These are phyloP conservation scores for Deilephila porcellus DNA, from an alignment of 2,888 invertebrate genomes.

Conservation along the genomic window DNA sequence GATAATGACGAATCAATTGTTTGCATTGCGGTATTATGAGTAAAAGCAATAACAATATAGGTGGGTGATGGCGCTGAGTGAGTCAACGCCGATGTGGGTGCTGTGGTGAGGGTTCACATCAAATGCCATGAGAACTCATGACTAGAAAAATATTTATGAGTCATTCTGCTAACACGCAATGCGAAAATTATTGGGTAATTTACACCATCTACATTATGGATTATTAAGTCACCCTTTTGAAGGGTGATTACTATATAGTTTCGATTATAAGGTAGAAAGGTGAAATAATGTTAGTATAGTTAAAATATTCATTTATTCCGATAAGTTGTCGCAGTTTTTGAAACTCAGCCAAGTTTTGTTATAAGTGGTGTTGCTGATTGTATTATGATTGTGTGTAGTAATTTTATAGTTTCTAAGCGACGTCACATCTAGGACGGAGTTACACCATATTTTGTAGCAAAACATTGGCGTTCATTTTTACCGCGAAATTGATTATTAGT, in stretches of 20 bases:
- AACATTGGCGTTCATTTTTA: too few species aligned
- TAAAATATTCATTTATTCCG: too few species aligned
- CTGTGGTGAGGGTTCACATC: conserved; percentile 1
- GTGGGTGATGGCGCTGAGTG: neutral
- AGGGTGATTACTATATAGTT: too few species aligned
- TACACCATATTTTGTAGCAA: too few species aligned
- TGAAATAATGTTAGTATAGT: too few species aligned
- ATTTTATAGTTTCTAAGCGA: too few species aligned
- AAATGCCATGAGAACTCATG: neutral
- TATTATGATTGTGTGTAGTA: conserved; percentile 1
- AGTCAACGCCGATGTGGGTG: neutral
- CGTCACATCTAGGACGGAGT: too few species aligned
- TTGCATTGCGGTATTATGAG: conserved; percentile 2
- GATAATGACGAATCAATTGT: neutral
- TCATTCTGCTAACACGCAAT: neutral
- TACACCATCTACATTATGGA: neutral
- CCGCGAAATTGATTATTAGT: too few species aligned
- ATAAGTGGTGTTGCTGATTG: conserved; percentile 13
- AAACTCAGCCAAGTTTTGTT: conserved; percentile 4
- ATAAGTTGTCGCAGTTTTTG: conserved; percentile 1
- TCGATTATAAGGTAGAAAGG: too few species aligned
- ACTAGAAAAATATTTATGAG: neutral
- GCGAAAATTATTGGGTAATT: neutral
- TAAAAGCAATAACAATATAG: neutral
- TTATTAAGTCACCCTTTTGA: too few species aligned